Conservation (phyloP, 2,797 vertebrate species). For the Mus caroli region DNA sequence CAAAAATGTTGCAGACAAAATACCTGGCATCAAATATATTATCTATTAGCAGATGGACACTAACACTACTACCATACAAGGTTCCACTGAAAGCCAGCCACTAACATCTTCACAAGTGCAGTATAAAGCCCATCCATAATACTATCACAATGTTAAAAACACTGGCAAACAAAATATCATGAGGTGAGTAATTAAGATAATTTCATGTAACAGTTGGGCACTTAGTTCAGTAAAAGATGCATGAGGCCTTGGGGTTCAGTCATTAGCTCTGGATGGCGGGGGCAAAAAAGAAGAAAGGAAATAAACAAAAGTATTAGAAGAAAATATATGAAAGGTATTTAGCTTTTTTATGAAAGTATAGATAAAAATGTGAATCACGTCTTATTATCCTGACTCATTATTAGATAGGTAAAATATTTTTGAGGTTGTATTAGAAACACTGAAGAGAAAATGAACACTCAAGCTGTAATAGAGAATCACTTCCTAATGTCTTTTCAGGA, state of each 20-base stretch:
- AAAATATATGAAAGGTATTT: slow-evolving; percentile 9
- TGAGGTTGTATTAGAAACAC: background rate
- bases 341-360: background rate
- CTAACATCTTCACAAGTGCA: background rate
- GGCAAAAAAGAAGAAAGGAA: background rate
- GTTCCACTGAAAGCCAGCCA: slow-evolving; percentile 32
- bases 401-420: slow-evolving; percentile 28
- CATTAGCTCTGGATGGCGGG: too few species aligned
- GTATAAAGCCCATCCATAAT: background rate
- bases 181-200: background rate
- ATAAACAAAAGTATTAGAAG: background rate
- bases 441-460: slow-evolving; percentile 2
- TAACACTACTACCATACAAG: slow-evolving; percentile 56
- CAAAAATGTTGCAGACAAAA: slow-evolving; percentile 46
- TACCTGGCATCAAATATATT: background rate
- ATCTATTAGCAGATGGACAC: background rate
- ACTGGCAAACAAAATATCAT: background rate
- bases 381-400: background rate
- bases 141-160: background rate
- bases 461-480: background rate
- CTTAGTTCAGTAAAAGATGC: background rate
- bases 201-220: background rate
- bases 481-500: background rate
- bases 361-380: background rate
- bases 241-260: background rate